Evolutionary conservation across 2,888 invertebrate species (phyloP).

Genomic region (Lydus trimaculatus): DNA sequence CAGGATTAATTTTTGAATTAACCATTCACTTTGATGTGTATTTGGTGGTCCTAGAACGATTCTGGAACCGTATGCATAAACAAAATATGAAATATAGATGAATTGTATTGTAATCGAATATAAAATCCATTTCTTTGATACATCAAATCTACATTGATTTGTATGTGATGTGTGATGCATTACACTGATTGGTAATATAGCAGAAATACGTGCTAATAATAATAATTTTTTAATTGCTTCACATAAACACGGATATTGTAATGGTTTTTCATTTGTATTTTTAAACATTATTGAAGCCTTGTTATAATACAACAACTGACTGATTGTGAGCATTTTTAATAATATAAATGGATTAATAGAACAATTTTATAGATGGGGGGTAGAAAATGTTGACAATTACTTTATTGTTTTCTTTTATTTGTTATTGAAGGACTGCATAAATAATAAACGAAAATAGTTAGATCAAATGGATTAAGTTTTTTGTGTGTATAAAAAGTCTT

Average conservation of each 20-base stretch:
- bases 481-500: too few relatives aligned
- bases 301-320: too few relatives aligned
- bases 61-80: background rate
- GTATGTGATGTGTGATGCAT: background rate
- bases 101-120: slow-evolving; percentile 3
- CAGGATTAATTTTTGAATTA: background rate
- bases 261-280: background rate
- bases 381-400: too few relatives aligned
- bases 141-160: background rate
- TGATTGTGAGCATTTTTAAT: too few relatives aligned
- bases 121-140: background rate
- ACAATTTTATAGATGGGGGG: too few relatives aligned
- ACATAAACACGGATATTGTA: slow-evolving; percentile 4
- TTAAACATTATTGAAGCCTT: too few relatives aligned
- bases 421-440: too few relatives aligned
- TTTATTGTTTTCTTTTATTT: too few relatives aligned
- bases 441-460: too few relatives aligned
- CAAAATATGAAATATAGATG: background rate
- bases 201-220: background rate
- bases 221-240: background rate
- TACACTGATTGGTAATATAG: background rate
- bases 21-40: background rate
- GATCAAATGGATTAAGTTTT: too few relatives aligned
- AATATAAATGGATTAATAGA: too few relatives aligned
- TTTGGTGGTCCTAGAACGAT: background rate